Conservation (phyloP, 2,113 vertebrate genomes). For the Chauna torquata region DNA sequence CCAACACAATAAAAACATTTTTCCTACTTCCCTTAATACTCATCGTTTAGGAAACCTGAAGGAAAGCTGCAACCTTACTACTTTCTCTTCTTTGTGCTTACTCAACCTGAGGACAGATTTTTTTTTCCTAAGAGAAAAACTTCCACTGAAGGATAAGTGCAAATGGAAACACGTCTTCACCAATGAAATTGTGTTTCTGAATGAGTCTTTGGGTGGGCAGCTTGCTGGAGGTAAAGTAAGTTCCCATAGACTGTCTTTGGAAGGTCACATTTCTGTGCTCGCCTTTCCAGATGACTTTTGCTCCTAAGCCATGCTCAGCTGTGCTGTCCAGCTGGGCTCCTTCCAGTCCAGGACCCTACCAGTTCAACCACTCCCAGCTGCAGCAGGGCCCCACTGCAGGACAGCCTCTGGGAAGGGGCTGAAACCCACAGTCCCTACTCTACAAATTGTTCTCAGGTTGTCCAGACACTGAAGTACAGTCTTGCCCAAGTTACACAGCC, state of each 20-base stretch:
- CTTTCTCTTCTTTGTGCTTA: neutral
- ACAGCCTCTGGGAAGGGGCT: neutral
- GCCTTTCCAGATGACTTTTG: neutral
- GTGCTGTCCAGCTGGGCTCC: neutral
- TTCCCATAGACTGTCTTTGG: neutral
- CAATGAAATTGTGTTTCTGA: neutral
- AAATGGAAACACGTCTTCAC: neutral
- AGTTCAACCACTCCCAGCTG: neutral
- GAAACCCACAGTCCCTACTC: neutral
- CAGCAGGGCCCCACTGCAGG: neutral
- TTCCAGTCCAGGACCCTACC: neutral
- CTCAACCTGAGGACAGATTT: neutral
- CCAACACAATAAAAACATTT: neutral
- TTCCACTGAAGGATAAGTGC: neutral
- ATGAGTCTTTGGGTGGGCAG: neutral
- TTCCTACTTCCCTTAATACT: neutral
- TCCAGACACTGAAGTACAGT: neutral
- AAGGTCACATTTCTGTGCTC: neutral
- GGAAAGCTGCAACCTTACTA: neutral
- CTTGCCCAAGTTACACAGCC: neutral
- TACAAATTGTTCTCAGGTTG: neutral
- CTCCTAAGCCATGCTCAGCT: neutral
- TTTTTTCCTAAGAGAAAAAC: neutral
- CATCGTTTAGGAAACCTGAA: neutral
- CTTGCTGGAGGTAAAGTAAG: neutral